Percentiles rank a stretch among this genome's conserved stretches.
phyloP scores from a whole-genome alignment of 2,113 vertebrate genomes.

The Tachuris rubrigastra region DNA sequence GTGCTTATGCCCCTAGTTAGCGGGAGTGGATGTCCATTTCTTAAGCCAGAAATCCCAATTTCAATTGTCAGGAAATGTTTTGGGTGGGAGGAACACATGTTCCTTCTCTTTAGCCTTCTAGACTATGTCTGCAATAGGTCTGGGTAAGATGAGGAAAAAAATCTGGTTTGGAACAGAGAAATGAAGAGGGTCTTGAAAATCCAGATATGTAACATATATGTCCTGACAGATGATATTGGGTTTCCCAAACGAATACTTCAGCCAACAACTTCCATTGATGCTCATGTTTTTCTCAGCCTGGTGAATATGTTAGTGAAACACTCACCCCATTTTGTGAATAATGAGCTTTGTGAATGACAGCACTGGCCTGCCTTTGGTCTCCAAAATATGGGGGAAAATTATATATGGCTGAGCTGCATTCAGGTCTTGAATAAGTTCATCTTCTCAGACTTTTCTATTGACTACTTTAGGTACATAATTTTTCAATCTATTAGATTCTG shows the following conservation, averaged over 20 bases:
- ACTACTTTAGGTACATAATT: background rate
- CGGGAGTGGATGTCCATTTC: fast-evolving
- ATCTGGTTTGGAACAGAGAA: background rate
- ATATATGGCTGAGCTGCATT: background rate
- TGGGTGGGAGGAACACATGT: fast-evolving
- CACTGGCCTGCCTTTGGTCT: background rate
- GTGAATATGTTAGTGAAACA: background rate
- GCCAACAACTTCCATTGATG: background rate
- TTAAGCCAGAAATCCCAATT: background rate
- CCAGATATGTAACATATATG: background rate
- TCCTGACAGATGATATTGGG: background rate
- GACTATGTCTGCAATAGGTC: background rate
- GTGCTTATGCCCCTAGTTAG: background rate
- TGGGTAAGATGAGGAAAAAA: background rate
- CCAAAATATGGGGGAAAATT: fast-evolving
- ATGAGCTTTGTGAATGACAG: background rate
- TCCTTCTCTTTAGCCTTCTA: background rate
- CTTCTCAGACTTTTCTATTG: background rate
- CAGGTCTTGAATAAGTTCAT: background rate
- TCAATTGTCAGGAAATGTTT: background rate
- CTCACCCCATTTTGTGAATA: background rate
- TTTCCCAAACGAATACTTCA: background rate
- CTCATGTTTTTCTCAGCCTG: background rate
- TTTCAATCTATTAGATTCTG: background rate
- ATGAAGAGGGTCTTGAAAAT: background rate